These are phyloP conservation scores for Nycticorax nycticorax DNA, from an alignment of 2,113 vertebrate species.

Conservation along the genomic window DNA sequence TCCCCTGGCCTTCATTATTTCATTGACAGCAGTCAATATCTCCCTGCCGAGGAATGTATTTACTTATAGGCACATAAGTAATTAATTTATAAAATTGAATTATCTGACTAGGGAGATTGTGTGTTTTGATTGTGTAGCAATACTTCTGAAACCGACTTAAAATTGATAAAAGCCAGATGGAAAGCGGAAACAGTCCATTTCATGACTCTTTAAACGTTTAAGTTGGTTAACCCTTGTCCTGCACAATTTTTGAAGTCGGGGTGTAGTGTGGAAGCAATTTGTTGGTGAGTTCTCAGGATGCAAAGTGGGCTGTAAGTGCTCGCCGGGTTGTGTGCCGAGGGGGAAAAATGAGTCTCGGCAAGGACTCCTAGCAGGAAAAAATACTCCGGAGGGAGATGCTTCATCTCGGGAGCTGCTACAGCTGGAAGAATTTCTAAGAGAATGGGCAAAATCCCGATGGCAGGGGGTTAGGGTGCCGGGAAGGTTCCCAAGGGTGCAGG, in stretches of 20 bases:
- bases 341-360: neutral
- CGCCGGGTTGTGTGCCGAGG: neutral
- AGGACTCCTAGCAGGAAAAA: neutral
- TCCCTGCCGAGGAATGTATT: conserved; percentile 72
- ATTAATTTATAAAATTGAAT: conserved; percentile 84
- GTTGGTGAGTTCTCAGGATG: conserved; percentile 58
- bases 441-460: neutral
- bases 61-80: conserved; percentile 77
- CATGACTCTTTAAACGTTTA: conserved; percentile 78
- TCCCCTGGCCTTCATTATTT: conserved; percentile 71
- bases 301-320: conserved; percentile 24
- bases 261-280: conserved; percentile 75
- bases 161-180: conserved; percentile 81
- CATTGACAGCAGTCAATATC: conserved; percentile 71
- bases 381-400: neutral
- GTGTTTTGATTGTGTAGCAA: conserved; percentile 78
- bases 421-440: neutral
- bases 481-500: neutral
- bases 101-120: conserved; percentile 76
- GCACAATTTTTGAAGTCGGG: conserved; percentile 33
- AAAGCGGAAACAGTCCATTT: conserved; percentile 78
- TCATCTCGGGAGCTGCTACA: neutral
- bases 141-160: conserved; percentile 71
- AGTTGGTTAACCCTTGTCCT: conserved; percentile 78
- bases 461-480: neutral